phyloP scores from a whole-genome alignment of 2,113 vertebrate genomes.

The Semnornis frantzii region DNA sequence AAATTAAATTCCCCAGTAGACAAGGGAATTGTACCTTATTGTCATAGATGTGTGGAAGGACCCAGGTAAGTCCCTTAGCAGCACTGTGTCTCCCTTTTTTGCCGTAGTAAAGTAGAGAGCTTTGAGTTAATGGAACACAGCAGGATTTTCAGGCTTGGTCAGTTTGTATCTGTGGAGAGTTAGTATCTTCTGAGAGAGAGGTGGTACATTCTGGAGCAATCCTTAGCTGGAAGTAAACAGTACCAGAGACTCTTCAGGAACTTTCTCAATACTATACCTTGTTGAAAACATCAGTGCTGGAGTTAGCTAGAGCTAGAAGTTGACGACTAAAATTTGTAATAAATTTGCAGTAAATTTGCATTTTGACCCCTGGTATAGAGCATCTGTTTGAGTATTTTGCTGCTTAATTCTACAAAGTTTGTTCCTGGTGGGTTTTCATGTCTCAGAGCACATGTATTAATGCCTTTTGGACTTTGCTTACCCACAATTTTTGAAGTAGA shows the following conservation, averaged over 20 bases:
- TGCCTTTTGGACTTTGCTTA: background rate
- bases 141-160: background rate
- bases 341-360: background rate
- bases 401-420: background rate
- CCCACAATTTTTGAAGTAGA: constrained; percentile 3
- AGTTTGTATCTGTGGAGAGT: background rate
- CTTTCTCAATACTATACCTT: background rate
- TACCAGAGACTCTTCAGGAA: background rate
- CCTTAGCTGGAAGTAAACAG: background rate
- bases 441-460: background rate
- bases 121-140: background rate
- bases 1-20: background rate
- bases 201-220: background rate
- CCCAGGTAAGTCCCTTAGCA: background rate
- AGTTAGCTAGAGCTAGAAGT: background rate
- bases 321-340: background rate
- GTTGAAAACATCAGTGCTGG: background rate
- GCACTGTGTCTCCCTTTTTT: background rate
- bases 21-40: background rate
- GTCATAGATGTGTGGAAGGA: background rate
- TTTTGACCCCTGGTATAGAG: background rate
- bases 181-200: background rate
- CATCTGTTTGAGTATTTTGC: background rate
- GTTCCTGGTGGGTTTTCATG: constrained; percentile 6
- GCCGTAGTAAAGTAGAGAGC: background rate